Base-by-base conservation (phyloP, 2,888 invertebrate genomes). In the Mylabris sibirica region DNA sequence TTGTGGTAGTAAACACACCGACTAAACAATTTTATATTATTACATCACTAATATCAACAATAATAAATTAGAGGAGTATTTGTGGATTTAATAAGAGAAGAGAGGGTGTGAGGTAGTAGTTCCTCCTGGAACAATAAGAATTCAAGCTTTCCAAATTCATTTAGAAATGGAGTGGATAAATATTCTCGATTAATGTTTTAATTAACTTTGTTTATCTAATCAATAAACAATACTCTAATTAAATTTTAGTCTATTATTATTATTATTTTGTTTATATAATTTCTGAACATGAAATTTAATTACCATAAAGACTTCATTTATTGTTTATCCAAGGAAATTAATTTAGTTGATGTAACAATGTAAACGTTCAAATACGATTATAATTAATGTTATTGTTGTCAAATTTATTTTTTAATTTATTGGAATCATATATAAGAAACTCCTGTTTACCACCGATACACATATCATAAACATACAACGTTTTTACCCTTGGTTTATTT, bases 401-500 rank as follows among this genome's bases (percentile, higher is more conserved):
- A 41, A 44, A 17, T 44, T 44, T 44, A n/a, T 44, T 6, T 44
- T 17, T 44, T 17, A 9, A 49, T 49, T 49, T 49, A 49, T 49
- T 49, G 11, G 20, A 2, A 11, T 44, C 20, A 49, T 49, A 20
- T 22, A 17, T 17, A 1, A 44, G 5, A 44, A 20, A 8, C 20
- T 8, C 20, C 6, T 49, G 20, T 49, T 49, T 22, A 20, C 6
- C 53, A 24, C 30, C 30, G 30, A 30, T 30, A 30, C 30, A 30
- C 3, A 30, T 8, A 30, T 30, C 8, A 30, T n/a, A n/a, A n/a
- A n/a, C n/a, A 49, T 49, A 24, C 41, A 11, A 3, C 2, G 11
- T 53, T 20, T 30, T 53, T 53, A 20, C 53, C 53, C 53, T 53
- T 53, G 53, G 53, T 53, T 53, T 53, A 11, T 53, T 53, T 53